Conservation (phyloP, 2,888 invertebrate genomes). For the Xestobium rufovillosum region DNA sequence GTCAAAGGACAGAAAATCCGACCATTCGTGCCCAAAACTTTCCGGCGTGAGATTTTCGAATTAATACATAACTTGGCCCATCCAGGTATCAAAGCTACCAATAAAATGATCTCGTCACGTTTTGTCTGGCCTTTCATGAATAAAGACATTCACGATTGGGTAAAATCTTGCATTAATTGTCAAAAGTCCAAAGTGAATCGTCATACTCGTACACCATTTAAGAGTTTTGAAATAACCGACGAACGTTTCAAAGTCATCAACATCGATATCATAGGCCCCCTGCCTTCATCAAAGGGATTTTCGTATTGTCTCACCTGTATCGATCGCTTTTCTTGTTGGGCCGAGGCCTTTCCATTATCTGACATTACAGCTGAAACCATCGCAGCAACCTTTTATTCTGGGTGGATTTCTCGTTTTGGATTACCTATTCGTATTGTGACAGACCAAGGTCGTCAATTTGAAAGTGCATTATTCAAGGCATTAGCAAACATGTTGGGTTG, state of each 20-base stretch:
- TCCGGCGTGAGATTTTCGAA: neutral
- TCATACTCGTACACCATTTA: conserved; percentile 3
- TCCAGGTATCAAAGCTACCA: conserved; percentile 6
- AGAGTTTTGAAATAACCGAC: conserved; percentile 6
- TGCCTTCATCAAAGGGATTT: conserved; percentile 10
- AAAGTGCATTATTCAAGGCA: too few relatives aligned
- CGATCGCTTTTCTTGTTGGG: conserved; percentile 9
- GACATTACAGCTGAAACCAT: conserved; percentile 12
- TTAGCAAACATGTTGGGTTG: too few relatives aligned
- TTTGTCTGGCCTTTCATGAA: conserved; percentile 11
- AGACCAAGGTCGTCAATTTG: conserved; percentile 11
- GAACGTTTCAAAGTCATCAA: conserved; percentile 6
- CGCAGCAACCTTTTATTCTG: conserved; percentile 8
- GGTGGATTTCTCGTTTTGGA: conserved; percentile 11
- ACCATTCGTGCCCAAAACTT: conserved; percentile 5
- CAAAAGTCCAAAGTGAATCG: conserved; percentile 9
- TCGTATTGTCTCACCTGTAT: conserved; percentile 12
- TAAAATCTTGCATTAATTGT: conserved; percentile 8
- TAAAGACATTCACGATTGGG: conserved; percentile 6
- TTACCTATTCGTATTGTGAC: conserved; percentile 5
- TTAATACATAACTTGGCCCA: conserved; percentile 8
- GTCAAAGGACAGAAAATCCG: neutral
- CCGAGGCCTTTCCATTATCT: conserved; percentile 9
- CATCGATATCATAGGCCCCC: conserved; percentile 7
- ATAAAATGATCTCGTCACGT: conserved; percentile 7